Evolutionary conservation across 2,888 invertebrate genomes (phyloP).

Genomic region (Microplitis manilae): DNA sequence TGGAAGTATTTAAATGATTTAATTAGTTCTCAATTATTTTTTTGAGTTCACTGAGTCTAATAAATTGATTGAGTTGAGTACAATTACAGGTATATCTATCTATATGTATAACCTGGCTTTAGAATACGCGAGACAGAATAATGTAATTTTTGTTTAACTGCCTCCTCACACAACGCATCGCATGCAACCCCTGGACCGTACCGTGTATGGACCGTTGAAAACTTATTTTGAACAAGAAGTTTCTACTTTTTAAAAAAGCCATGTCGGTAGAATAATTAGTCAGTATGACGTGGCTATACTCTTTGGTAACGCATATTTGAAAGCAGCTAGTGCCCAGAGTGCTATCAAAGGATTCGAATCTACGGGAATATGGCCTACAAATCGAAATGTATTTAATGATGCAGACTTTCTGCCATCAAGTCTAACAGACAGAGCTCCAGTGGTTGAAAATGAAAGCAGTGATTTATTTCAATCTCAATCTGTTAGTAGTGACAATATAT

Average conservation of each 20-base stretch:
- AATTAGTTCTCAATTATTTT: too few relatives aligned
- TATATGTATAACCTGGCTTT: slow-evolving; percentile 44
- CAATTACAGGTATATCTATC: too few relatives aligned
- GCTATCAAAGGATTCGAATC: slow-evolving; percentile 43
- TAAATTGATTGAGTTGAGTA: too few relatives aligned
- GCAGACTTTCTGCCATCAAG: slow-evolving; percentile 42
- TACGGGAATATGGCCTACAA: slow-evolving; percentile 46
- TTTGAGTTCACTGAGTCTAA: too few relatives aligned
- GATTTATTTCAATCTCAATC: not conserved
- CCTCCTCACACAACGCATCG: slow-evolving; percentile 55
- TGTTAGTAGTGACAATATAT: not conserved
- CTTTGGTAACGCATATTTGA: slow-evolving; percentile 52
- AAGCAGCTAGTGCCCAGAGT: slow-evolving; percentile 50
- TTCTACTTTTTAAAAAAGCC: slow-evolving; percentile 39
- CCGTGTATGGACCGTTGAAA: slow-evolving; percentile 60
- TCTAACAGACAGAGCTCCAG: slow-evolving; percentile 38
- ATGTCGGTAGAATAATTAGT: slow-evolving; percentile 56
- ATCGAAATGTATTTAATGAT: slow-evolving; percentile 47
- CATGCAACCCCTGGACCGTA: slow-evolving; percentile 58
- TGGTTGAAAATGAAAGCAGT: not conserved
- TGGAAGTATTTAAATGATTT: too few relatives aligned
- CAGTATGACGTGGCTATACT: slow-evolving; percentile 53
- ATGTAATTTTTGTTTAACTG: slow-evolving; percentile 54
- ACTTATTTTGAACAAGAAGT: slow-evolving; percentile 53
- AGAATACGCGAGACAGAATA: slow-evolving; percentile 54